Percentiles rank a stretch among this genome's conserved stretches.
These are phyloP conservation scores for Scartelaos histophorus DNA, from an alignment of 2,113 vertebrate genomes.

Conservation along the genomic window DNA sequence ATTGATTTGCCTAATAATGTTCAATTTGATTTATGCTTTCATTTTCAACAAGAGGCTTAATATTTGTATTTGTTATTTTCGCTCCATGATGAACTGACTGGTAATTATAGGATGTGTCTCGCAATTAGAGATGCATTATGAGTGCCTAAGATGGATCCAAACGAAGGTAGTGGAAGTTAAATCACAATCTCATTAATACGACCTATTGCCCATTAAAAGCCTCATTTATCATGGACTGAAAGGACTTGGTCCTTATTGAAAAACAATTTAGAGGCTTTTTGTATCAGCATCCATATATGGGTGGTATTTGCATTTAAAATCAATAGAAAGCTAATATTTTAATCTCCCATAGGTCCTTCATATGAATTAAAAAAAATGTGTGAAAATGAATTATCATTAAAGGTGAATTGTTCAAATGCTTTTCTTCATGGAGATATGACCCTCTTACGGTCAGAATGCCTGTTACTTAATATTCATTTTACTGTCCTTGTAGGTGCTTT, in stretches of 20 bases:
- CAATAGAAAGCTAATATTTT: background rate
- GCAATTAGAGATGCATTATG: conserved; percentile 27
- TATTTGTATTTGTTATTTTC: conserved; percentile 13
- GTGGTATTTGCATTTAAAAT: conserved; percentile 36
- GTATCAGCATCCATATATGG: background rate
- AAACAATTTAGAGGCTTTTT: conserved; percentile 15
- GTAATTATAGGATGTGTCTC: conserved; percentile 16
- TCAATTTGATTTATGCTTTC: conserved; percentile 25
- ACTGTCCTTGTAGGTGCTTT: no score
- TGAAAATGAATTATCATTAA: no score
- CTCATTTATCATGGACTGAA: conserved; percentile 9
- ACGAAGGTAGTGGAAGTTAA: conserved; percentile 12
- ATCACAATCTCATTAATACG: conserved; percentile 12
- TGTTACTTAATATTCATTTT: no score
- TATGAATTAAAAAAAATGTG: no score
- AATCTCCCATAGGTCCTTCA: no score
- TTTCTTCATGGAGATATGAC: no score
- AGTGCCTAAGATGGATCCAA: conserved; percentile 54
- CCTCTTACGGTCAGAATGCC: no score
- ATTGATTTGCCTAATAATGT: background rate
- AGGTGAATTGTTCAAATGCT: no score
- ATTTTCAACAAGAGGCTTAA: conserved; percentile 11
- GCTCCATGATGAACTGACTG: conserved; percentile 10
- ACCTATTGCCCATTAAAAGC: conserved; percentile 5
- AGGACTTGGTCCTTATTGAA: background rate